These are phyloP conservation scores for Ptiloglossa arizonensis DNA, from an alignment of 1,140 invertebrate species.

Conservation along the genomic window DNA sequence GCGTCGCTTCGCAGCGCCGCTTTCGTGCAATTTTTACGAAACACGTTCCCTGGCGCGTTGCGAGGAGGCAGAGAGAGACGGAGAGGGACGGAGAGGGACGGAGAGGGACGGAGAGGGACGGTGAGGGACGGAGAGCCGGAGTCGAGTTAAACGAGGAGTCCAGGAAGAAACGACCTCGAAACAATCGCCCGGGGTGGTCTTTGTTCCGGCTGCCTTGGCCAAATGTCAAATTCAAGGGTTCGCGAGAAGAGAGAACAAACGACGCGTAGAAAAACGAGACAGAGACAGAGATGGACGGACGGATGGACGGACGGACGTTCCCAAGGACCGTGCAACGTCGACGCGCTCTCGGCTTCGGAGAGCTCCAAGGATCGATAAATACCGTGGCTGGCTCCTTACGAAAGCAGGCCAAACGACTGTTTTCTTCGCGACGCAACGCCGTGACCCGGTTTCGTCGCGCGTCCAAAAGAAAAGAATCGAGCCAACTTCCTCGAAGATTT, in stretches of 20 bases:
- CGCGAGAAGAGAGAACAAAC: conserved; percentile 1
- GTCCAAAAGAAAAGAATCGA: not conserved
- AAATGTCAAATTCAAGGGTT: conserved; percentile 41
- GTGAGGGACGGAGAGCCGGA: not conserved
- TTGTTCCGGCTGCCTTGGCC: conserved; percentile 41
- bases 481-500: too few species aligned
- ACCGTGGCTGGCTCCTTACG: conserved; percentile 9
- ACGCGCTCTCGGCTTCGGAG: conserved; percentile 7
- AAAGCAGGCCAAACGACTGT: conserved; percentile 38
- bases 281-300: not conserved
- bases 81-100: not conserved
- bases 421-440: conserved; percentile 23
- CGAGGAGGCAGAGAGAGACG: too few species aligned
- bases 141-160: conserved; percentile 6
- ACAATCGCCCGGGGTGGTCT: conserved; percentile 33
- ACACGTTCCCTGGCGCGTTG: not conserved
- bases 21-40: conserved; percentile 1
- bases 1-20: too few species aligned
- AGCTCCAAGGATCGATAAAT: conserved; percentile 47
- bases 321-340: conserved; percentile 39
- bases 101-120: too few species aligned
- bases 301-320: not conserved
- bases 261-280: not conserved
- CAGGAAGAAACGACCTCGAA: conserved; percentile 23
- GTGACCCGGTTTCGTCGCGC: conserved; percentile 4